These are phyloP conservation scores for Ia io DNA, from an alignment of 2,113 vertebrate species.

Conservation along the genomic window DNA sequence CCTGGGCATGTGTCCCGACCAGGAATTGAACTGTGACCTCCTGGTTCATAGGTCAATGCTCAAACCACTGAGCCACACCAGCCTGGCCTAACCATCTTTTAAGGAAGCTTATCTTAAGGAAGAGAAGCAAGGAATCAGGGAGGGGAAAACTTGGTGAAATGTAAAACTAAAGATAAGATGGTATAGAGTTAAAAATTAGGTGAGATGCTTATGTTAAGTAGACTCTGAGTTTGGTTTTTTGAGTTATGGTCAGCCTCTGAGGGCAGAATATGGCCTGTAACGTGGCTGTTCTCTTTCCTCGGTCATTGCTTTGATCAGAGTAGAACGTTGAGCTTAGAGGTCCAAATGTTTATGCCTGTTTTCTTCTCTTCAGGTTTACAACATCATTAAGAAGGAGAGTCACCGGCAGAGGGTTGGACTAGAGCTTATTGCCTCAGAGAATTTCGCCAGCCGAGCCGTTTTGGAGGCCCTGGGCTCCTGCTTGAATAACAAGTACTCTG, in stretches of 20 bases:
- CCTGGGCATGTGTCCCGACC: no score
- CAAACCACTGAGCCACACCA: no score
- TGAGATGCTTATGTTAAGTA: not conserved
- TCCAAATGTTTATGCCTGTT: not conserved
- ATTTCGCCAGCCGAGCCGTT: slow-evolving; percentile 96
- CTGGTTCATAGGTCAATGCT: no score
- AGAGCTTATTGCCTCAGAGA: slow-evolving; percentile 96
- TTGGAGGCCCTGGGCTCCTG: slow-evolving; percentile 98
- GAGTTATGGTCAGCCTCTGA: not conserved
- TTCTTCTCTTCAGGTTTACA: slow-evolving; percentile 86
- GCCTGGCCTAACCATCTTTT: not conserved
- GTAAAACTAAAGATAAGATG: not conserved
- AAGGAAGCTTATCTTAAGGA: not conserved
- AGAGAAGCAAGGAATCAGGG: not conserved
- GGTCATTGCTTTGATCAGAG: not conserved
- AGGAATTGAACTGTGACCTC: no score
- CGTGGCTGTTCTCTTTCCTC: not conserved
- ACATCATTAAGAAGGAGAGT: slow-evolving; percentile 96
- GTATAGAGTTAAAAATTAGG: not conserved
- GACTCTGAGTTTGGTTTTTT: not conserved
- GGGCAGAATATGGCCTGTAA: not conserved
- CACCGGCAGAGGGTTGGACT: slow-evolving; percentile 90
- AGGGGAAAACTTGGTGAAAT: not conserved
- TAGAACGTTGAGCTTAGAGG: not conserved
- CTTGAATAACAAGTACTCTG: slow-evolving; percentile 98